Evolutionary conservation across 2,797 vertebrate genomes (phyloP), one percentile per base, ranked within the genome.

Genomic region (Sphenopsis melanotis): DNA sequence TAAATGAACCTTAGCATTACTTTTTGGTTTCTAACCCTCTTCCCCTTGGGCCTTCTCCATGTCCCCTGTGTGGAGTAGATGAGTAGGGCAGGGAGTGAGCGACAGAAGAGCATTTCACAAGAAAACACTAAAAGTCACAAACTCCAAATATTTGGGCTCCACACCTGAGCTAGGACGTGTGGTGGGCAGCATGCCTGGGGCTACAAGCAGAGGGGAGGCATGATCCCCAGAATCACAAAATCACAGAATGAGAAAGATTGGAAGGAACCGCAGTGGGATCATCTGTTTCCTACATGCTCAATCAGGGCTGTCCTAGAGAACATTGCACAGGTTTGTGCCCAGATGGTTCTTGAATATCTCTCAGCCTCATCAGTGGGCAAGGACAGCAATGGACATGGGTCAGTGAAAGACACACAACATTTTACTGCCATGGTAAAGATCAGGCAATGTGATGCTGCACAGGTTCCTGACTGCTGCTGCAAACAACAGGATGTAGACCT

Each of bases 371-470:
- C 29, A 52, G n/a, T 47, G 50, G 13, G 15, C 9, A 52, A 69
- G 15, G 15, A 72, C 36, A 83, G 34, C 24, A n/a, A 17, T 24
- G 22, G 46, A 44, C 30, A 47, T 11, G 30, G 17, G 12, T 9
- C 1, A 0, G 8, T 42, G 57, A 41, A 44, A 30, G 15, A n/a
- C 56, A 69, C 50, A 57, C 5, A 15, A 15, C 10, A 22, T 84
- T 78, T 60, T 42, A 46, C 47, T 77, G n/a, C 19, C 17, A 8
- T 23, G 10, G 32, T 32, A 78, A 86, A 81, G 24, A 59, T n/a
- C 27, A 30, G 11, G 20, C 11, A 42, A 27, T 0, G 3, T 3
- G 12, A 19, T 39, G 11, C 27, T 15, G 0, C 57, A 42, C 19
- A 59, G 7, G 7, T n/a, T 83, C 16, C 37, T 75, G 52, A 9